These are phyloP conservation scores for Pheosia gnoma DNA, from an alignment of 2,888 invertebrate genomes.

Conservation along the genomic window DNA sequence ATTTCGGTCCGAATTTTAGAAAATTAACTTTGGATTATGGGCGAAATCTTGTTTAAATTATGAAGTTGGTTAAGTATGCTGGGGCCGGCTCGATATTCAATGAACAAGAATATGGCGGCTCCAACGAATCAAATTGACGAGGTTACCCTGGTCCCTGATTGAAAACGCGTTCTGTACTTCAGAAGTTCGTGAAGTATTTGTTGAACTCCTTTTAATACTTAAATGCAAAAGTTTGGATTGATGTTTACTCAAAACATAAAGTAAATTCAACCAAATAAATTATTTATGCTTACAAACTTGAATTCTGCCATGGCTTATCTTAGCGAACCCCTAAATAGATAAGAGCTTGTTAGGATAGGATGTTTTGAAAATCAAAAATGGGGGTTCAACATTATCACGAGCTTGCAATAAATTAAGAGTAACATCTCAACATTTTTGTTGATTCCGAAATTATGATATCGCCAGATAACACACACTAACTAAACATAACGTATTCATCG, in stretches of 20 bases:
- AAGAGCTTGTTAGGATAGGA: no score
- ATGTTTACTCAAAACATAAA: not conserved
- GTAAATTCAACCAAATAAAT: no score
- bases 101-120: constrained; percentile 6
- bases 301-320: no score
- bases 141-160: constrained; percentile 5
- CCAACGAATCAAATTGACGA: constrained; percentile 7
- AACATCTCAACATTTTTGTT: no score
- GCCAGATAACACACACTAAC: no score
- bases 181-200: not conserved
- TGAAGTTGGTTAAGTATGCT: constrained; percentile 11
- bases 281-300: no score
- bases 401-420: no score
- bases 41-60: constrained; percentile 6
- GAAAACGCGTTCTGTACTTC: constrained; percentile 4
- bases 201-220: constrained; percentile 4
- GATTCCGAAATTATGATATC: no score
- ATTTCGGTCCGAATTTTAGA: constrained; percentile 2
- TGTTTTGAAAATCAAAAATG: no score
- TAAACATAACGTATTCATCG: no score
- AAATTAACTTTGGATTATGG: constrained; percentile 4
- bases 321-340: no score
- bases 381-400: no score
- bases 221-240: not conserved
- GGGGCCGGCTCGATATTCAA: constrained; percentile 8